Base-by-base conservation (phyloP, 2,888 invertebrate genomes). In the Alsophila aescularia region DNA sequence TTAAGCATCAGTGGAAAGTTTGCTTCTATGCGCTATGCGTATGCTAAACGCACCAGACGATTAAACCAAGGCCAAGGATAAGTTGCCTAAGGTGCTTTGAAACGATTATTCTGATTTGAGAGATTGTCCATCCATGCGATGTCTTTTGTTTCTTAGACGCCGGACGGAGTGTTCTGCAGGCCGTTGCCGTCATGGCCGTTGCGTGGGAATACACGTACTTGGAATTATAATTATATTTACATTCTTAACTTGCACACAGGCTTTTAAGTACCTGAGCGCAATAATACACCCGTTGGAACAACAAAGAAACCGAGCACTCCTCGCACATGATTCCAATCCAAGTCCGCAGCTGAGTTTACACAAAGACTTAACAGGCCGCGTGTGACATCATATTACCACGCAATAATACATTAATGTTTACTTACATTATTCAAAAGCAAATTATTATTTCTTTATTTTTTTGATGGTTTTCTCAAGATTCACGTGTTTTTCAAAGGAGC, bases 201-300 rank as follows among this genome's bases (percentile, higher is more conserved):
- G 77, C 83, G 81, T 84, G 84, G 84, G 83, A 83, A 85, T 77
- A 70, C 64, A 67, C 71, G 74, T 77, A 79, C 75, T 71, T 77
- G 73, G 71, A 79, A 75, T 74, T 75, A 73, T 76, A 77, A 81
- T 79, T 75, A 72, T 78, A 78, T 80, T 79, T 77, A 75, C 75
- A 81, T 81, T 78, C 77, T 70, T 69, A 60, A 66, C 67, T 66
- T 74, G 75, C 73, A 67, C 65, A 60, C 58, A 45, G 64, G 65
- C 72, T 71, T 70, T 73, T 73, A 73, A 66, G 67, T 66, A 60
- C n/a, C n/a, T n/a, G n/a, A n/a, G n/a, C 64, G 60, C 64, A 52
- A 9, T 37, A 51, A 52, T 67, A 66, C 64, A 66, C 68, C 63
- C 65, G 65, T 56, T 67, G 54, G 62, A 62, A 70, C 62, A 65